A percentile compares a stretch with the other conserved stretches of the same genome.
These are phyloP conservation scores for Pangasius mekongensis DNA, from an alignment of 2,797 vertebrate genomes.

Conservation along the genomic window DNA sequence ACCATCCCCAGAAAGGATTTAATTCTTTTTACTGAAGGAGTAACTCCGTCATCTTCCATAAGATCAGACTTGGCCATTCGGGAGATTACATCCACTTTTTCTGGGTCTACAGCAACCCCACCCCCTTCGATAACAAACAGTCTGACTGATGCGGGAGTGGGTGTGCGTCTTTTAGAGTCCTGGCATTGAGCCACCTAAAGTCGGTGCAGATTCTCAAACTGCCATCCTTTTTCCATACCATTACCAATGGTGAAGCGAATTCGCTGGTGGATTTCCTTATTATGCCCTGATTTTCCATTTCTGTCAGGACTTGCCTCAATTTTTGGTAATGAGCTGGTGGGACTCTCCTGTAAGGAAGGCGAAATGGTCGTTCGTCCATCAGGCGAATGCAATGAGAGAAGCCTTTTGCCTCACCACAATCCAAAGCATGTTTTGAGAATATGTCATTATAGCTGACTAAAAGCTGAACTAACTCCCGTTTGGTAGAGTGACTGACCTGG, in stretches of 20 bases:
- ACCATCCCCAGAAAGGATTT: constrained; percentile 36
- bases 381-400: background rate
- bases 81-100: background rate
- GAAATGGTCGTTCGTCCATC: background rate
- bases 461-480: background rate
- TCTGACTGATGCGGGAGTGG: constrained; percentile 22
- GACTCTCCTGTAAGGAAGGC: background rate
- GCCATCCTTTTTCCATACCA: background rate
- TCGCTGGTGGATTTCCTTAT: constrained; percentile 12
- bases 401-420: background rate
- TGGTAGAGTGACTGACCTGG: background rate
- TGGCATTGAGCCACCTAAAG: constrained; percentile 28
- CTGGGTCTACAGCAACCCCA: constrained; percentile 6
- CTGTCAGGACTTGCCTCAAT: background rate
- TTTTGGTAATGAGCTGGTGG: constrained; percentile 23
- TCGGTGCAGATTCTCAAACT: constrained; percentile 16
- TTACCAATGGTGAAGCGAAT: background rate
- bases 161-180: constrained; percentile 2
- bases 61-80: constrained; percentile 42
- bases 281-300: constrained; percentile 23
- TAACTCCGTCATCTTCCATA: constrained; percentile 30
- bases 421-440: background rate
- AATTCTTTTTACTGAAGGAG: background rate
- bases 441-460: background rate
- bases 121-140: constrained; percentile 11